Base-by-base conservation (phyloP, 2,797 vertebrate species). In the Emydoidea blandingii region DNA sequence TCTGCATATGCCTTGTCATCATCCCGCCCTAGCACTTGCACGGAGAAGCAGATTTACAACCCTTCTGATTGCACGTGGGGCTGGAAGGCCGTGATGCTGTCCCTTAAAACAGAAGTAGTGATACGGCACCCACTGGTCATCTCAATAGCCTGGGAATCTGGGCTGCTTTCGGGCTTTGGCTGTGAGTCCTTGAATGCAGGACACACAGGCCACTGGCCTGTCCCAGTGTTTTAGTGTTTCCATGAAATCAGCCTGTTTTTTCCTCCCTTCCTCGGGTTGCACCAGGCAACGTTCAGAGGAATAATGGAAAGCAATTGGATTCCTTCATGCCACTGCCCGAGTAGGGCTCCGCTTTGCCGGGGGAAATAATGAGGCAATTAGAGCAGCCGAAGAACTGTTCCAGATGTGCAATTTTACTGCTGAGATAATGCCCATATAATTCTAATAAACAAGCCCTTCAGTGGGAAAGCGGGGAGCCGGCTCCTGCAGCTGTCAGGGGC, bases 311-410 rank as follows among this genome's bases (percentile, higher is more conserved):
- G 81, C 80, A 53, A 83, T 78, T 68, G 49, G 80, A 68, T 54
- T 91, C 72, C 53, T 76, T 79, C 76, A 72, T 72, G 86, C 76
- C n/a, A 11, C 86, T 85, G 41, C 78, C 44, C 25, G 80, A 85
- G 47, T 21, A 47, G 80, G 82, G 82, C 79, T 88, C 79, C 8
- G 59, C 53, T 72, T 92, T 80, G 76, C 59, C 12, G n/a, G 49
- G 59, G 59, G 5, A 53, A 74, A 91, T 83, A 87, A 91, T 37
- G 62, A 93, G 81, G 90, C 72, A 86, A 80, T 87, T 65, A 81
- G 81, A 81, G 65, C 88, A 80, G 81, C 54, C 29, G 12, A 74
- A 72, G 84, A 95, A 84, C 54, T 8, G 78, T 41, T 80, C 83
- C 82, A 68, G 90, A 79, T 47, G 84, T 49, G 16, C 41, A 16